Evolutionary conservation across 2,888 invertebrate species (phyloP).

Genomic region (Heliconius aoede): DNA sequence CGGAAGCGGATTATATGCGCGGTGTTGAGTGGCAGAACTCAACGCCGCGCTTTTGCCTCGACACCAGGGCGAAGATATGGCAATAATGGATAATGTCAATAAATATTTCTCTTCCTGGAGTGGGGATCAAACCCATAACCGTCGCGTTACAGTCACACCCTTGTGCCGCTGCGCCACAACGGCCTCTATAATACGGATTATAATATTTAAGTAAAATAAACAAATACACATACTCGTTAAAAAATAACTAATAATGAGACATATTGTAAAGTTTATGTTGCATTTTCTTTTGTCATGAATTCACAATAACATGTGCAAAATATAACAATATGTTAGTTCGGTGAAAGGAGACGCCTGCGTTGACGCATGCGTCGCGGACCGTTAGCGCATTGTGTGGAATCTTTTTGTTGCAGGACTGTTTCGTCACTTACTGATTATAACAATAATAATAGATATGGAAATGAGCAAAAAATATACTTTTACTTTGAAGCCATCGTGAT

Average conservation of each 20-base stretch:
- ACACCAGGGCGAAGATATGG: no score
- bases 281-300: slow-evolving; percentile 13
- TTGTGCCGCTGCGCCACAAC: no score
- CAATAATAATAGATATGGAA: slow-evolving; percentile 12
- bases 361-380: slow-evolving; percentile 21
- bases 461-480: neutral
- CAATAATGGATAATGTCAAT: no score
- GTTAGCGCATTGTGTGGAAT: slow-evolving; percentile 22
- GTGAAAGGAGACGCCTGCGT: slow-evolving; percentile 26
- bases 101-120: no score
- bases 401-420: slow-evolving; percentile 17
- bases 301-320: slow-evolving; percentile 17
- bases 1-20: no score
- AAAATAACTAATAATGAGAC: neutral
- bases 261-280: neutral
- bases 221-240: neutral
- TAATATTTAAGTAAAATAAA: neutral
- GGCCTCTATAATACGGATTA: no score
- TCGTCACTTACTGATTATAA: neutral
- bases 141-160: no score
- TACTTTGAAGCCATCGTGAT: neutral
- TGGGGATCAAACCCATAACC: no score
- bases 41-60: no score
- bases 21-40: no score
- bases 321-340: slow-evolving; percentile 16